These are phyloP conservation scores for Glandiceps talaboti DNA, from an alignment of 53 echinoderm and acorn worm genomes.

Conservation along the genomic window DNA sequence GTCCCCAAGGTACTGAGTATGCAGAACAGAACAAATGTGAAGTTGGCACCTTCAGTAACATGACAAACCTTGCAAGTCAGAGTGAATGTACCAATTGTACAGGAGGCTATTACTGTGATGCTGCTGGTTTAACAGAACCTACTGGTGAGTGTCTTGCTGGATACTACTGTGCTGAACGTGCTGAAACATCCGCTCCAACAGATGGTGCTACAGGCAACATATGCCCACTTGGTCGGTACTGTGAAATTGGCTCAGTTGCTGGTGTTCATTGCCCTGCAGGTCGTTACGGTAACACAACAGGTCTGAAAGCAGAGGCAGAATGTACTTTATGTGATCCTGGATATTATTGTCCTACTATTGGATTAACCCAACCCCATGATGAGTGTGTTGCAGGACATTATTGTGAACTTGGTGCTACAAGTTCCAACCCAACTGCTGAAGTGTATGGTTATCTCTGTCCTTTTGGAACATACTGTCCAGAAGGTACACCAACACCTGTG, in stretches of 20 bases:
- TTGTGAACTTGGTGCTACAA: slow-evolving; percentile 69
- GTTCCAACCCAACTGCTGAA: slow-evolving; percentile 58
- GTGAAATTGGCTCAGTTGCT: slow-evolving; percentile 56
- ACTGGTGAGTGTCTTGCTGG: slow-evolving; percentile 76
- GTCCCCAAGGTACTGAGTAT: slow-evolving; percentile 84
- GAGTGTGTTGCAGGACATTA: slow-evolving; percentile 65
- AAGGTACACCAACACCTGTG: slow-evolving; percentile 61
- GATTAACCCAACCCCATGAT: slow-evolving; percentile 47
- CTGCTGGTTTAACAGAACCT: slow-evolving; percentile 57
- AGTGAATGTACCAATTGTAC: slow-evolving; percentile 71
- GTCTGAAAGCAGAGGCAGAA: slow-evolving; percentile 39
- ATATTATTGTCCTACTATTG: slow-evolving; percentile 56
- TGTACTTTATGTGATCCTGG: slow-evolving; percentile 81
- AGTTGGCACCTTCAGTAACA: slow-evolving; percentile 76
- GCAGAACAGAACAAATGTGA: slow-evolving; percentile 91
- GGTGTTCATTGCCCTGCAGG: slow-evolving; percentile 83
- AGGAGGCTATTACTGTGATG: slow-evolving; percentile 87
- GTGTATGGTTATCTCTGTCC: slow-evolving; percentile 81
- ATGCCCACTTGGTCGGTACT: slow-evolving; percentile 64
- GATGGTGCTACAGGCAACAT: slow-evolving; percentile 71
- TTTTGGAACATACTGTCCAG: slow-evolving; percentile 72
- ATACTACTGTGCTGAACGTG: slow-evolving; percentile 77
- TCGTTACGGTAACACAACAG: slow-evolving; percentile 86
- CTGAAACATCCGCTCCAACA: slow-evolving; percentile 54
- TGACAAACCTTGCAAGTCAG: slow-evolving; percentile 53